A percentile compares a stretch with the other conserved stretches of the same genome.
phyloP scores from a whole-genome alignment of 2,888 invertebrate genomes.

The Quadroppia sp. region DNA sequence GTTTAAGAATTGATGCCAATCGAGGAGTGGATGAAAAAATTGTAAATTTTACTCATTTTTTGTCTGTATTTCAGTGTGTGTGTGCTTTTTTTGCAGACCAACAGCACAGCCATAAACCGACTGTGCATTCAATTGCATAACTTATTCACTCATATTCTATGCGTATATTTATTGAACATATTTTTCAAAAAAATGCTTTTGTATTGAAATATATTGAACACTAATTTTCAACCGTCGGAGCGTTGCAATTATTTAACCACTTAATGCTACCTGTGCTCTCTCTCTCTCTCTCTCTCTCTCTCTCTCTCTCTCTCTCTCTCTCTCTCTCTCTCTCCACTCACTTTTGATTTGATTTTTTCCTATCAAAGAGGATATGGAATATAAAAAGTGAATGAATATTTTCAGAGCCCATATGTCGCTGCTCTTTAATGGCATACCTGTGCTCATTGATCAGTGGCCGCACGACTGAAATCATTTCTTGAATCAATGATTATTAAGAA shows the following conservation, averaged over 20 bases:
- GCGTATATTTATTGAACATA: no score
- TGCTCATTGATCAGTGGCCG: conserved; percentile 12
- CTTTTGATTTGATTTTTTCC: background rate
- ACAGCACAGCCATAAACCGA: conserved; percentile 7
- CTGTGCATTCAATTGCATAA: no score
- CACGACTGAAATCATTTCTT: background rate
- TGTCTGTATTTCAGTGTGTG: no score
- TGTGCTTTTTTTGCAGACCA: conserved; percentile 1
- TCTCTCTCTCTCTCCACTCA: background rate
- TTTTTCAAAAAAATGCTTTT: no score
- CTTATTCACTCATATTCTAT: no score
- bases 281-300: background rate
- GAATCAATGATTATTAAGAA: background rate
- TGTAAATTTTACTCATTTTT: no score
- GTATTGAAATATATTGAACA: conserved; percentile 31
- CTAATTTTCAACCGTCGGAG: conserved; percentile 27
- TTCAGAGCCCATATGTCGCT: conserved; percentile 12
- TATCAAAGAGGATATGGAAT: conserved; percentile 2
- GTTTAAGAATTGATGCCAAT: background rate
- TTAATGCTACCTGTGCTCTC: background rate
- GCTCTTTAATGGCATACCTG: background rate
- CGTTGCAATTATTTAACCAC: conserved; percentile 37
- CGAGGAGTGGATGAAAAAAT: background rate
- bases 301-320: background rate
- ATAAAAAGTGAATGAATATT: background rate